Conservation (phyloP, 35 echinoderm and acorn worm genomes). For the Heliocidaris erythrogramma region DNA sequence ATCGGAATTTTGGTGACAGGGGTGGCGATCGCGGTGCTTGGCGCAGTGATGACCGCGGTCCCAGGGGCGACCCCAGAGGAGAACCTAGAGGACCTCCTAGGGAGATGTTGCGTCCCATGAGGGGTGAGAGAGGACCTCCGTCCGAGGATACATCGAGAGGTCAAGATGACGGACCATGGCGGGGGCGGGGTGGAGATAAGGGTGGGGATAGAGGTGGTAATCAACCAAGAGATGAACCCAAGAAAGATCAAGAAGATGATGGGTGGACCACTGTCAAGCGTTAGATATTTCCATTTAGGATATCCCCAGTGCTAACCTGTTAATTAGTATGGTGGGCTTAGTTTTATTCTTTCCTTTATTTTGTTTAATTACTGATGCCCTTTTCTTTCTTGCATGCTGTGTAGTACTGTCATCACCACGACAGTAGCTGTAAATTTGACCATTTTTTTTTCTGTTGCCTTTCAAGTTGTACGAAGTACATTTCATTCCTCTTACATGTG, state of each 20-base stretch:
- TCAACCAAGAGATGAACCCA: conserved; percentile 15
- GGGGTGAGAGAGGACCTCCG: conserved; percentile 50
- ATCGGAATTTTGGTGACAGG: neutral
- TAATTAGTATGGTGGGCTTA: neutral
- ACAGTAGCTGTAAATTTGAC: neutral
- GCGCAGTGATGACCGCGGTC: conserved; percentile 55
- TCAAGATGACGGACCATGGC: neutral
- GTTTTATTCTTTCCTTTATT: neutral
- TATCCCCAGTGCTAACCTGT: neutral
- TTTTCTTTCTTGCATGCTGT: neutral
- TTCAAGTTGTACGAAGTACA: neutral
- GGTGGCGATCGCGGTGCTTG: conserved; percentile 13
- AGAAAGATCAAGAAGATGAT: conserved; percentile 71
- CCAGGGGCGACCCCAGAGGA: conserved; percentile 1
- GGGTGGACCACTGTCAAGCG: conserved; percentile 79
- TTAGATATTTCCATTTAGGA: neutral
- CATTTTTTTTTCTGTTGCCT: neutral
- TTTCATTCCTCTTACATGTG: neutral
- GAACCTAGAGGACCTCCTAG: neutral
- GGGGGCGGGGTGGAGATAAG: conserved; percentile 26
- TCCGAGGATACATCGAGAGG: neutral
- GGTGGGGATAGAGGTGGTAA: conserved; percentile 29
- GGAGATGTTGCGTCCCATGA: neutral
- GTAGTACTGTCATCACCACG: neutral
- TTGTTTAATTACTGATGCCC: neutral